phyloP scores from a whole-genome alignment of 2,888 invertebrate species.

The Griposia aprilina region DNA sequence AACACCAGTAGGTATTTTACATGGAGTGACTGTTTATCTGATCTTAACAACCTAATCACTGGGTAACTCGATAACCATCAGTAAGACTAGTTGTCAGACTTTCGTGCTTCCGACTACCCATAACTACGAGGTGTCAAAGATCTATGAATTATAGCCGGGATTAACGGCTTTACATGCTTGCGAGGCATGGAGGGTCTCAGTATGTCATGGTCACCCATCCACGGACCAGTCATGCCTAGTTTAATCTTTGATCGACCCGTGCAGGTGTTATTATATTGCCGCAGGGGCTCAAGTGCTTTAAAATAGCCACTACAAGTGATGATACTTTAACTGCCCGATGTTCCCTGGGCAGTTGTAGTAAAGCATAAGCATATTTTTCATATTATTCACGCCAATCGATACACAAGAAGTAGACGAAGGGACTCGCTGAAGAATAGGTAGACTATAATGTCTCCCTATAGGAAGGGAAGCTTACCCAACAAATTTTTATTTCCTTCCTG shows the following conservation, averaged over 20 bases:
- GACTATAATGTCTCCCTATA: no score
- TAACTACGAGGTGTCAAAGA: not conserved
- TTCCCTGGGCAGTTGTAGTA: not conserved
- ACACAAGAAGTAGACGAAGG: no score
- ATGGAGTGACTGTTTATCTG: not conserved
- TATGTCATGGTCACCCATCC: not conserved
- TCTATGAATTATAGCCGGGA: not conserved
- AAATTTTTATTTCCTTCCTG: no score
- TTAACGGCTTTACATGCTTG: no score
- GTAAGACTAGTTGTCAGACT: not conserved
- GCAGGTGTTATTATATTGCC: no score
- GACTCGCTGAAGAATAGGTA: not conserved
- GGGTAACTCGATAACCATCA: not conserved
- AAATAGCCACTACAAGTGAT: no score
- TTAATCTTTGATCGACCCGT: not conserved
- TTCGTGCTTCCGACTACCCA: no score
- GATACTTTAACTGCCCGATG: not conserved
- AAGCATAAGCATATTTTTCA: not conserved
- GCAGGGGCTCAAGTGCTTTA: no score
- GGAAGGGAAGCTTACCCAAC: no score
- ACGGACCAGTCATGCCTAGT: not conserved
- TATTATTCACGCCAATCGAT: not conserved
- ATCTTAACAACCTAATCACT: not conserved
- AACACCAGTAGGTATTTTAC: no score
- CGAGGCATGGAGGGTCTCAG: not conserved